Evolutionary conservation across 2,888 invertebrate species (phyloP).

Genomic region (Folsomia candida): DNA sequence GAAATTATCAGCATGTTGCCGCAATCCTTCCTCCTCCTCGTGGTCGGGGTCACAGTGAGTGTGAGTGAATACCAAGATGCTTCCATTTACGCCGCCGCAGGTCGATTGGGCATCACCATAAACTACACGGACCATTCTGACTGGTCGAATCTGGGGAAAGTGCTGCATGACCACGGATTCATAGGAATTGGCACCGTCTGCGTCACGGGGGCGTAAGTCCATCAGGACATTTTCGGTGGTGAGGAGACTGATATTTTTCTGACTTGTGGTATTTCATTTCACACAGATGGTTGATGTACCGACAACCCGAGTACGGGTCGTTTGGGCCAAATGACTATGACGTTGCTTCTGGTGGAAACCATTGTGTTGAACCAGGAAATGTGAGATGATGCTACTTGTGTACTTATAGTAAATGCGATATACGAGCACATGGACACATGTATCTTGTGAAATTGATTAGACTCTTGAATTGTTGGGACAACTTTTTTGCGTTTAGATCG

Average conservation of each 20-base stretch:
- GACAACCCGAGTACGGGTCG: not conserved
- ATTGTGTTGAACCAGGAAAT: not conserved
- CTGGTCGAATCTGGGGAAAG: not conserved
- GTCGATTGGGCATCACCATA: not conserved
- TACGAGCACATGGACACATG: too few species aligned
- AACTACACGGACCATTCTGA: not conserved
- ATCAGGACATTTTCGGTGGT: not conserved
- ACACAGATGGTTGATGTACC: constrained; percentile 6
- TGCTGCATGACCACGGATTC: not conserved
- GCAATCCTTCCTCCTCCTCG: too few species aligned
- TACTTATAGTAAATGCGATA: too few species aligned
- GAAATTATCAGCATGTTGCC: too few species aligned
- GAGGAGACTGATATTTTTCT: not conserved
- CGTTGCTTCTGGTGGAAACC: not conserved
- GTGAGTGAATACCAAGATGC: not conserved
- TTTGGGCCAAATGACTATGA: not conserved
- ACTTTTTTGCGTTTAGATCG: too few species aligned
- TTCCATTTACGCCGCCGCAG: not conserved
- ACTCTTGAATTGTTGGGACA: too few species aligned
- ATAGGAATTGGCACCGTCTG: not conserved
- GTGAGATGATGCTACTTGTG: too few species aligned
- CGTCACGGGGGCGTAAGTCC: not conserved
- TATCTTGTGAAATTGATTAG: too few species aligned
- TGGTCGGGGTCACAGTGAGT: not conserved
- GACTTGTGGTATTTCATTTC: not conserved